Evolutionary conservation across 1,140 invertebrate genomes (phyloP), one percentile per base, ranked within the genome.

Genomic region (Drosophila carrolli): DNA sequence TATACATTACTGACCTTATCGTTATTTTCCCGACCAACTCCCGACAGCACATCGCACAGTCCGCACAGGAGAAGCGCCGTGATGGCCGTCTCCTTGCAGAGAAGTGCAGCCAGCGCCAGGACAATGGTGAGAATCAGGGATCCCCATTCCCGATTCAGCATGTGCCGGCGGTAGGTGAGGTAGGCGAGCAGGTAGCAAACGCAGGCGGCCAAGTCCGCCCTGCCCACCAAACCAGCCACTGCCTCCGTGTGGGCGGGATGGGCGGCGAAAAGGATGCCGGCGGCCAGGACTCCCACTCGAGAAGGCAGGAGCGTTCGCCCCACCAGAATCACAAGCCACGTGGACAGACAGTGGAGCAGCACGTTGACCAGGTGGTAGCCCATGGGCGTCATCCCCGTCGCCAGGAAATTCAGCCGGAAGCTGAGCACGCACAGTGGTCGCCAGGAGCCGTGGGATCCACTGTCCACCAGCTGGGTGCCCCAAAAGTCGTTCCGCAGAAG

Each of bases 211-310:
- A 99, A 93, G 93, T 99, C 98, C 5, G 98, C 98, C 79, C 98
- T 94, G 13, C 98, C 98, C 10, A 99, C 98, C 56, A 99, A 95
- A 11, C 98, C 97, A 10, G 98, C 97, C 2, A 99, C 98, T 1
- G 98, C 97, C 93, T 99, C 98, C 38, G 97, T 97, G 93, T 99
- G 98, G 74, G 99, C 95, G 16, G 98, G 98, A 94, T 99, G 98
- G 0, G 97, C 95, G 51, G 98, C 97, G 93, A 99, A 99, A 23
- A 98, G 94, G 1, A 98, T 92, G 6, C 97, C 97, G 1, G 97
- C 95, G 19, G 97, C 93, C 62, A 95, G 95, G 23, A 96, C 94
- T 11, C 95, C 94, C 95, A 93, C 84, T 93, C 74, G 68, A 41
- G 70, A 54, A n/a, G 74, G 70, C 57, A 96, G 92, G 5, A 96